phyloP scores from a whole-genome alignment of 2,888 invertebrate species.

The Protodeltote pygarga region DNA sequence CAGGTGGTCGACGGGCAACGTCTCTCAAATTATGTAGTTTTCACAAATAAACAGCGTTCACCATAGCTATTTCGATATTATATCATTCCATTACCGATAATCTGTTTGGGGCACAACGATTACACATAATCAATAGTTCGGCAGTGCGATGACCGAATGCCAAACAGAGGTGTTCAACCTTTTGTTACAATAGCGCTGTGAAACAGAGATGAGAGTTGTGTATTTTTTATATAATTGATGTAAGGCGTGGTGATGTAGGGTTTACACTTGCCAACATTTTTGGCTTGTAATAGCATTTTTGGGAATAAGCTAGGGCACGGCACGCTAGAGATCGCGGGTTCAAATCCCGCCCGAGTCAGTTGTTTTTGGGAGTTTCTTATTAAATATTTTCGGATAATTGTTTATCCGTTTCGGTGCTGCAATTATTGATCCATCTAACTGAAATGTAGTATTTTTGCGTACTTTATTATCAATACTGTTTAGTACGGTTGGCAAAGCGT shows the following conservation, averaged over 20 bases:
- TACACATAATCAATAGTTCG: conserved; percentile 34
- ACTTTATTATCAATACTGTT: too few relatives aligned
- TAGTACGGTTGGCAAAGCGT: too few relatives aligned
- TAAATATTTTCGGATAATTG: too few relatives aligned
- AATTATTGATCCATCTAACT: too few relatives aligned
- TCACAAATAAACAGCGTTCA: conserved; percentile 54
- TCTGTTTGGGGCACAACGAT: conserved; percentile 44
- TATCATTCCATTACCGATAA: conserved; percentile 45
- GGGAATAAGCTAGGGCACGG: too few relatives aligned
- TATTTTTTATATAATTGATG: conserved; percentile 26
- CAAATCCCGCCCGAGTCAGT: too few relatives aligned
- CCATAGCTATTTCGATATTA: conserved; percentile 42
- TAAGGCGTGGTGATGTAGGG: not conserved
- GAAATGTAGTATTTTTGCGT: too few relatives aligned
- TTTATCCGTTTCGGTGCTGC: too few relatives aligned
- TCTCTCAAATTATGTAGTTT: conserved; percentile 54
- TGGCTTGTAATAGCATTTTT: too few relatives aligned
- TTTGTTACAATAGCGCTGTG: conserved; percentile 27
- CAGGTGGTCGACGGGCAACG: conserved; percentile 55
- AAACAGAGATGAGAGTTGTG: conserved; percentile 8
- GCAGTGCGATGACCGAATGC: conserved; percentile 27
- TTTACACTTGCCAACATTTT: too few relatives aligned
- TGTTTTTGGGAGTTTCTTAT: too few relatives aligned
- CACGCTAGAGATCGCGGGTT: too few relatives aligned
- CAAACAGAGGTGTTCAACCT: conserved; percentile 20